These are phyloP conservation scores for Erannis defoliaria DNA, from an alignment of 2,888 invertebrate species.

Conservation along the genomic window DNA sequence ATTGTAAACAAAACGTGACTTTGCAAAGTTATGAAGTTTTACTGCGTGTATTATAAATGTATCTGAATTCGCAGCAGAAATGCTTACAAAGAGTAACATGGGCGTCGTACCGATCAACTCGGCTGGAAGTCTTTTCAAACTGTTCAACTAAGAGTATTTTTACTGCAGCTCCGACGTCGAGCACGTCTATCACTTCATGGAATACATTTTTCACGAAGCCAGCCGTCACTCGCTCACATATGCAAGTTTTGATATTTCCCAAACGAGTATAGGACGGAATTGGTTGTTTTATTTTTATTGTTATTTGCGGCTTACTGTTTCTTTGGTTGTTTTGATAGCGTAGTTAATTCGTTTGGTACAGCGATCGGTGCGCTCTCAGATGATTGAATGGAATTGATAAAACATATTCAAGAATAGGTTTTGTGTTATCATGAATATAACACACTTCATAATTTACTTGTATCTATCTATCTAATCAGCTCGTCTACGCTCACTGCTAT, in stretches of 20 bases:
- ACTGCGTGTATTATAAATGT: conserved; percentile 49
- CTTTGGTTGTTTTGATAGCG: conserved; percentile 24
- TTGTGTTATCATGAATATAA: no score
- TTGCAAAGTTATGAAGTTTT: conserved; percentile 39
- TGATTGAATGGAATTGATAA: neutral
- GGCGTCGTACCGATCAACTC: conserved; percentile 55
- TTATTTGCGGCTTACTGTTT: conserved; percentile 29
- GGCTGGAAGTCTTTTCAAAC: conserved; percentile 67
- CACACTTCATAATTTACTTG: no score
- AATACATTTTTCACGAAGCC: conserved; percentile 73
- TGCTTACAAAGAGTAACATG: conserved; percentile 52
- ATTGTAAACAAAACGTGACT: conserved; percentile 63
- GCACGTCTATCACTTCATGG: conserved; percentile 51
- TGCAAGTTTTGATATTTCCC: conserved; percentile 55
- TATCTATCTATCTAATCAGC: no score
- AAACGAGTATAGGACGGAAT: conserved; percentile 46
- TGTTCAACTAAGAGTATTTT: conserved; percentile 61
- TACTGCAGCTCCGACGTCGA: conserved; percentile 45
- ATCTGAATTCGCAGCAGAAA: conserved; percentile 48
- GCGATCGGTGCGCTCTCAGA: neutral
- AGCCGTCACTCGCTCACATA: conserved; percentile 59
- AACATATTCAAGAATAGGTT: no score
- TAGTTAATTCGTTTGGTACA: neutral
- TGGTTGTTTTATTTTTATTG: conserved; percentile 44
- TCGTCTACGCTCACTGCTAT: no score